These are phyloP conservation scores for Bellardia pandia DNA, from an alignment of 2,888 invertebrate species.

Conservation along the genomic window DNA sequence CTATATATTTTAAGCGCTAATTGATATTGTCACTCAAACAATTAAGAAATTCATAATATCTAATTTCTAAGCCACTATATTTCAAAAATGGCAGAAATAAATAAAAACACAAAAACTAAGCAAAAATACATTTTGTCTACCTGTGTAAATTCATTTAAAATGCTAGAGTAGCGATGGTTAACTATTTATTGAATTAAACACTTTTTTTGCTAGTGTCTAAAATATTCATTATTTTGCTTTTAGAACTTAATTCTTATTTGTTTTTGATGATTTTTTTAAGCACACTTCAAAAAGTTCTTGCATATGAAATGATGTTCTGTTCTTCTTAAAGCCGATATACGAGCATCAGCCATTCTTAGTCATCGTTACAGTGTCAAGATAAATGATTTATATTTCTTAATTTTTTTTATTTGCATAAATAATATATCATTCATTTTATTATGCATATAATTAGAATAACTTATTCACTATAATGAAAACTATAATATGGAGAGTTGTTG, in stretches of 20 bases:
- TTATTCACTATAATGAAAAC: background rate
- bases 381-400: background rate
- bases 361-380: constrained; percentile 4
- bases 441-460: background rate
- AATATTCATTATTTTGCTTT: constrained; percentile 5
- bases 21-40: background rate
- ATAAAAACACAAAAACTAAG: background rate
- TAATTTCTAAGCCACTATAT: background rate
- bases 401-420: constrained; percentile 19
- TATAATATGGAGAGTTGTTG: background rate
- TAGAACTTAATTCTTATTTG: background rate
- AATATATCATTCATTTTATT: background rate
- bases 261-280: background rate
- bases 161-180: background rate
- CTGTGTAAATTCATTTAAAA: constrained; percentile 8
- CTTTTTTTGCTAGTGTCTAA: background rate
- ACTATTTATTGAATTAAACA: background rate
- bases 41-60: background rate
- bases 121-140: constrained; percentile 14
- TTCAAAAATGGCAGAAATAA: background rate
- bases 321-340: background rate
- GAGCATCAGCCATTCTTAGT: background rate
- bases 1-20: too few relatives aligned
- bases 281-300: constrained; percentile 18
- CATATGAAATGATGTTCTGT: constrained; percentile 9